Base-by-base conservation (phyloP, 2,888 invertebrate species). In the Lepas anatifera region DNA sequence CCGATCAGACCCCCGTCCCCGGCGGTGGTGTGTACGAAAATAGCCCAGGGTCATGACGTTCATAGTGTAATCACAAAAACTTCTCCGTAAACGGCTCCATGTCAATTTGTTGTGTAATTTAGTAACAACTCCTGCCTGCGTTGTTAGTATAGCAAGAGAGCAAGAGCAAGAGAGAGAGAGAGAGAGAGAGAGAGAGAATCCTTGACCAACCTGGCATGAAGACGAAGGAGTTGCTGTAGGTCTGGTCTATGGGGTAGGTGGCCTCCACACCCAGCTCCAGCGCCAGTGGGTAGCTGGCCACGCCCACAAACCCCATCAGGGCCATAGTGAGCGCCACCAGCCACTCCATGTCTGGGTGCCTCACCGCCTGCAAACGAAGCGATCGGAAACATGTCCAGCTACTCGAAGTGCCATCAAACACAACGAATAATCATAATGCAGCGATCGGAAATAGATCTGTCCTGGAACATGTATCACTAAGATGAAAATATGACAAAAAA, bases 141-240 rank as follows among this genome's bases (percentile, higher is more conserved):
- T 13, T 39, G 7, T 39, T 39, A 7, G n/a, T n/a, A n/a, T n/a
- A n/a, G n/a, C n/a, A n/a, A n/a, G n/a, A n/a, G n/a, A 39, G 8
- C 39, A 39, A 39, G 13, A 39, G 7, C n/a, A n/a, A 43, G 43
- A 16, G 11, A 18, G 3, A 16, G 43, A 18, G 18, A 4, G 18
- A 13, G 4, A 6, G 2, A 6, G 6, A 4, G 6, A 48, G 25
- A 25, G 3, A 7, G 3, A 6, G 6, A 7, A 25, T 6, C n/a
- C 48, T 25, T 11, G 48, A 25, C 25, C 48, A 25, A 58, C 58
- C 58, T 3, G 58, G 58, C 35, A 58, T 58, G 35, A 58, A 58
- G 58, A 58, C 35, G 58, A 58, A 35, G 32, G 58, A 58, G 58
- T 58, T 58, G 58, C 58, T 58, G 58, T 58, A 58, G 13, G 58